Conservation (phyloP, 2,113 vertebrate genomes). For the Hassar affinis region DNA sequence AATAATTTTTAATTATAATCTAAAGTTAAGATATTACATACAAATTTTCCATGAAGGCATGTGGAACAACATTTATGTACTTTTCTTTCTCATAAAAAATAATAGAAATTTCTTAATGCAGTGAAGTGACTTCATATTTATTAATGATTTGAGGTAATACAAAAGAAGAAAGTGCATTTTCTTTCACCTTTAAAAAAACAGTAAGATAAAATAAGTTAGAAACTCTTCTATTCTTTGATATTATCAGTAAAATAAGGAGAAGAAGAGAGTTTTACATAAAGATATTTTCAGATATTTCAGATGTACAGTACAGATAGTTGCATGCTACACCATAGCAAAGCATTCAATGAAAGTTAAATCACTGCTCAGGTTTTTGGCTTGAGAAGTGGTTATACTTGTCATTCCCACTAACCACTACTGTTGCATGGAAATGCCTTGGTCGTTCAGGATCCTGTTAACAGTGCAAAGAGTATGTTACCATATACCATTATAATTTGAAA, state of each 20-base stretch:
- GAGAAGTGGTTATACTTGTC: slow-evolving; percentile 73
- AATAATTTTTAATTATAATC: not conserved
- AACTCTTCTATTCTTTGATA: not conserved
- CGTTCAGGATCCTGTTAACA: slow-evolving; percentile 68
- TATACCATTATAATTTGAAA: not conserved
- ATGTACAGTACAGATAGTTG: not conserved
- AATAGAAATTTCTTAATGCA: not conserved
- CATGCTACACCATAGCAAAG: not conserved
- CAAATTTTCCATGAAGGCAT: not conserved
- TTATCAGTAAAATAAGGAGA: not conserved
- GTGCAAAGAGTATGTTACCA: not conserved
- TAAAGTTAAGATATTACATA: not conserved
- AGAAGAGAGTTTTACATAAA: not conserved
- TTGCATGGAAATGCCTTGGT: slow-evolving; percentile 68
- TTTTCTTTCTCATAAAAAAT: not conserved
- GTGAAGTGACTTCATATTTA: not conserved
- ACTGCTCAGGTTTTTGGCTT: slow-evolving; percentile 43
- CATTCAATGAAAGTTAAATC: not conserved
- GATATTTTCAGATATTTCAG: not conserved
- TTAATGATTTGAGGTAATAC: slow-evolving; percentile 2
- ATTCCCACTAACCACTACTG: slow-evolving; percentile 64
- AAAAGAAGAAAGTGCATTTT: too few species aligned
- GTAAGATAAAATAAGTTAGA: too few species aligned
- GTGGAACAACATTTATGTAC: not conserved
- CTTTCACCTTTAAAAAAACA: too few species aligned